Percentiles rank a stretch among this genome's conserved stretches.
These are phyloP conservation scores for Montipora capricornis DNA, from an alignment of 64 coral and sea anemone genomes.

Conservation along the genomic window DNA sequence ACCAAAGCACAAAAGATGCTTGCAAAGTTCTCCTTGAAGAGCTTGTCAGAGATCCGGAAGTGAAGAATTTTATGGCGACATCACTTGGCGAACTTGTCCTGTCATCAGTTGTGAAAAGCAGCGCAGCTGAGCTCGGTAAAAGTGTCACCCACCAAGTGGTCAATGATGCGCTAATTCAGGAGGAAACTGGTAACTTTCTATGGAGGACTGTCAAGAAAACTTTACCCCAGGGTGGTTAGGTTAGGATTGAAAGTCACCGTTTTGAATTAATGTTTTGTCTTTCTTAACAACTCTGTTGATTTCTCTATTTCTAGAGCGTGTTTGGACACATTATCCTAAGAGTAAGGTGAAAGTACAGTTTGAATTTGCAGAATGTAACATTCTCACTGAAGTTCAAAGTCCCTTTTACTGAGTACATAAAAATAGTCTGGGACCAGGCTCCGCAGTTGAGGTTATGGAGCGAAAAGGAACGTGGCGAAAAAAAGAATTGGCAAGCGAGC, in stretches of 20 bases:
- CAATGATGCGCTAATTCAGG: slow-evolving; percentile 77
- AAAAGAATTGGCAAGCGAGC: too few relatives aligned
- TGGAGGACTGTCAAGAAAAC: slow-evolving; percentile 89
- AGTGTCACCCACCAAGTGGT: slow-evolving; percentile 90
- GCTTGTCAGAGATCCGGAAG: slow-evolving; percentile 69
- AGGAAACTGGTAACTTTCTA: slow-evolving; percentile 91
- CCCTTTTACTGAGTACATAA: too few relatives aligned
- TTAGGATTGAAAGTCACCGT: neutral
- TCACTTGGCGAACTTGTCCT: slow-evolving; percentile 83
- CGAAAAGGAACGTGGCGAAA: too few relatives aligned
- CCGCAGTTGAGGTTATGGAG: too few relatives aligned
- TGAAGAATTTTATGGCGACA: slow-evolving; percentile 77
- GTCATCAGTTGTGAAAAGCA: slow-evolving; percentile 87
- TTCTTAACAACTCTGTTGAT: too few relatives aligned
- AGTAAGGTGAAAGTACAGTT: too few relatives aligned
- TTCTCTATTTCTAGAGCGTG: too few relatives aligned
- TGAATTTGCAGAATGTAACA: too few relatives aligned
- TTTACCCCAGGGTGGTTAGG: slow-evolving; percentile 82
- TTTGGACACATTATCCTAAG: too few relatives aligned
- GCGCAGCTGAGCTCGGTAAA: slow-evolving; percentile 90
- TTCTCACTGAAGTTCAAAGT: too few relatives aligned
- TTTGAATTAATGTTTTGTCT: too few relatives aligned
- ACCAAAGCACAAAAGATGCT: slow-evolving; percentile 73
- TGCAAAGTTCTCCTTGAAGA: slow-evolving; percentile 68
- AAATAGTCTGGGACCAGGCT: too few relatives aligned